Evolutionary conservation across 2,797 vertebrate species (phyloP).

Genomic region (Sebastes baramenuke): DNA sequence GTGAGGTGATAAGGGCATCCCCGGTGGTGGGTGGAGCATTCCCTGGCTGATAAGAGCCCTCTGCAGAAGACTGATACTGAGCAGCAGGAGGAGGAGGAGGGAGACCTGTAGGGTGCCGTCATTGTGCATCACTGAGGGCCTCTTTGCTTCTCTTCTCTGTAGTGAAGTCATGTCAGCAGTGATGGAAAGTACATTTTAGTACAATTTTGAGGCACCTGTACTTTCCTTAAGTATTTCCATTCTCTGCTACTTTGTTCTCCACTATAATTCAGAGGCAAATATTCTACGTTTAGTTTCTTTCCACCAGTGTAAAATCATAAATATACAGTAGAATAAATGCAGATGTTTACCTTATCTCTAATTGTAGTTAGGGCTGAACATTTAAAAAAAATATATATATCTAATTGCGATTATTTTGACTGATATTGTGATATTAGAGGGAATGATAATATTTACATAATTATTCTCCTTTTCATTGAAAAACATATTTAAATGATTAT

Average conservation of each 20-base stretch:
- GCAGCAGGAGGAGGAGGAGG: constrained; percentile 57
- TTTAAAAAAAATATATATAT: no score
- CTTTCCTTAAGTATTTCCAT: not conserved
- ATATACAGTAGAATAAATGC: not conserved
- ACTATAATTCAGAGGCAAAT: not conserved
- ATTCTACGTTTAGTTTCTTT: not conserved
- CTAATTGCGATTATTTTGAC: no score
- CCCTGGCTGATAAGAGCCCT: constrained; percentile 74
- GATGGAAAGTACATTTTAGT: not conserved
- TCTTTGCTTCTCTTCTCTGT: constrained; percentile 57
- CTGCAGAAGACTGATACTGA: constrained; percentile 81
- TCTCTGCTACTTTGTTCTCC: not conserved
- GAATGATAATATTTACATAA: no score
- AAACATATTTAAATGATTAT: no score
- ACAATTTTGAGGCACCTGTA: not conserved
- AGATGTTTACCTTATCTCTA: not conserved
- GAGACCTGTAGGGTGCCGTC: constrained; percentile 59
- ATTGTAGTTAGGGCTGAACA: not conserved
- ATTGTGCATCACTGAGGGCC: constrained; percentile 43
- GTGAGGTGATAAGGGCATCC: constrained; percentile 81
- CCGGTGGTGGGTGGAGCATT: constrained; percentile 80
- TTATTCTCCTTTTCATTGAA: no score
- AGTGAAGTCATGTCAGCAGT: not conserved
- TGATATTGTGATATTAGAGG: no score
- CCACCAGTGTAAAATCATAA: not conserved